Base-by-base conservation (phyloP, 2,113 vertebrate genomes). In the Seriola rivoliana region DNA sequence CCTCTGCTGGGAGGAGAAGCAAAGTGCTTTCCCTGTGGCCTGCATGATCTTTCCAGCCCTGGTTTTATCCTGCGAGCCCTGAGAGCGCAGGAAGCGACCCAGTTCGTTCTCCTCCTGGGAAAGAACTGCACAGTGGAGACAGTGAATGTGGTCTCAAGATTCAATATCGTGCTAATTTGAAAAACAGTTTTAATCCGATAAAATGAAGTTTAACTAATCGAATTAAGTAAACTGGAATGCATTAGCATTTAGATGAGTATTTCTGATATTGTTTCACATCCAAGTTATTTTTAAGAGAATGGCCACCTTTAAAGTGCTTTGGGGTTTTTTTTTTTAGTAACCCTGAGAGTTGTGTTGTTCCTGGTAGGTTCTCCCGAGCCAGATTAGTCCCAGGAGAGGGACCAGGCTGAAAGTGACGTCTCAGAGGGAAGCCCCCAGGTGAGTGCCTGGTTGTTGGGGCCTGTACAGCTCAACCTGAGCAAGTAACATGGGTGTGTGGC, bases 11-110 rank as follows among this genome's bases (percentile, higher is more conserved):
- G 98, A 99, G 81, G 98, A 99, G 94, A 99, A 98, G 92, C 98
- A 99, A 77, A 99, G 97, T 0, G 98, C 97, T 91, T 99, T 99
- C 74, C 98, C 98, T 0, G 98, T 97, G 8, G 98, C 98, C 93
- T 99, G 97, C 98, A 99, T 99, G 95, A 99, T 99, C 93, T 99
- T 99, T 78, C 98, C 98, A 14, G 98, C 98, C 88, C 97, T 94
- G 34, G 96, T 97, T 95, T 97, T 98, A 91, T 99, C 97, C 92
- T 99, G 97, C 77, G 97, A 97, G 73, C 97, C 98, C 92, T 99
- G 97, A 3, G 96, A 96, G 85, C 98, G 97, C 85, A 99, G 96
- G 94, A 99, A 99, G 60, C 97, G 97, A 3, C 98, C 98, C 94
- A 99, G 84, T 92, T 99, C 98, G 40, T 97, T 99, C 96, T 99